Percentiles rank a stretch among this genome's conserved stretches.
Conservation (phyloP, 2,113 vertebrate species). For the Bagarius yarrelli region DNA sequence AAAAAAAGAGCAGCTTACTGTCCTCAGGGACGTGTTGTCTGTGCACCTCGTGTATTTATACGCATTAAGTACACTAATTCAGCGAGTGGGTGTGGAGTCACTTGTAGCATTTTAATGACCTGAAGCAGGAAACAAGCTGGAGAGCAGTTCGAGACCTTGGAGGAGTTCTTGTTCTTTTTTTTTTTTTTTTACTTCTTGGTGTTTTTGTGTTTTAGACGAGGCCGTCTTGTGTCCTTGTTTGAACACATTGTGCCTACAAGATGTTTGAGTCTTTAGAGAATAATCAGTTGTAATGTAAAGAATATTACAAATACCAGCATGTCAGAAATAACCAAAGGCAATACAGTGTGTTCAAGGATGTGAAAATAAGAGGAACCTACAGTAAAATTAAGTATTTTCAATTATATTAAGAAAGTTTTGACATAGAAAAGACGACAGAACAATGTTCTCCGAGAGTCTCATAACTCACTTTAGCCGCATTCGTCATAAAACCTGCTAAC, state of each 20-base stretch:
- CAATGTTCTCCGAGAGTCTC: no score
- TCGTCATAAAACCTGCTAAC: no score
- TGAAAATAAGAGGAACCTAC: no score
- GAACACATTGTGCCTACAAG: neutral
- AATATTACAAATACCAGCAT: no score
- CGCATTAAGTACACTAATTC: slow-evolving; percentile 18
- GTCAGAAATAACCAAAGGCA: neutral
- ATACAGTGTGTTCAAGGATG: neutral
- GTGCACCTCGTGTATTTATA: slow-evolving; percentile 9
- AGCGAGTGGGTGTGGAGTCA: slow-evolving; percentile 11
- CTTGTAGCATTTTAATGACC: slow-evolving; percentile 15
- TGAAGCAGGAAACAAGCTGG: neutral
- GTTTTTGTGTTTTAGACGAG: slow-evolving; percentile 9
- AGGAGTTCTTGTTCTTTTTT: neutral
- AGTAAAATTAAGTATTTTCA: no score
- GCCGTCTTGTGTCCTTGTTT: neutral
- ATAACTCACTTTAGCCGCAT: no score
- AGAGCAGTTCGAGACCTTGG: slow-evolving; percentile 18
- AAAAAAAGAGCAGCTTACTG: slow-evolving; percentile 3
- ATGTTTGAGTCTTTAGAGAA: neutral
- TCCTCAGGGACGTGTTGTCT: slow-evolving; percentile 1
- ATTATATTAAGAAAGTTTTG: no score
- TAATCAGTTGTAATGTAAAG: neutral
- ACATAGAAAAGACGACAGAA: no score
- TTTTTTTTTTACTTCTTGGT: neutral